Evolutionary conservation across 2,113 vertebrate genomes (phyloP).

Genomic region (Cynopterus brachyotis): DNA sequence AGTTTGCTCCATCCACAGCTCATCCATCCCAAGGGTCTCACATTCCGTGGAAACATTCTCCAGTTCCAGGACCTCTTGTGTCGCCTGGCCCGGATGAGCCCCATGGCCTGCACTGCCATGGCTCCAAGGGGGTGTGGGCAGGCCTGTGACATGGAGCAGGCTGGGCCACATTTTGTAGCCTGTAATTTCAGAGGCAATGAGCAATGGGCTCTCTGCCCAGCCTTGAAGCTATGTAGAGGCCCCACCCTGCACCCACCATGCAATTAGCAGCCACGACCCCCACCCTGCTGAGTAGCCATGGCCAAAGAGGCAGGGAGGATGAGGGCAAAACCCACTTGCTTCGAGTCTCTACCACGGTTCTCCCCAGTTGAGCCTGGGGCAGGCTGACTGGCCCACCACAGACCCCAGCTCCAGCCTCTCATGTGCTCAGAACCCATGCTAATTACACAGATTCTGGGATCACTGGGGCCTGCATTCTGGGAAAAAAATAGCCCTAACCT

Average conservation of each 20-base stretch:
- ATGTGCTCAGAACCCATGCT: background rate
- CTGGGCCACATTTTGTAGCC: background rate
- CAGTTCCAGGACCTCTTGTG: background rate
- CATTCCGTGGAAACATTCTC: background rate
- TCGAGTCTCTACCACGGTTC: background rate
- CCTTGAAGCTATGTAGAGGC: background rate
- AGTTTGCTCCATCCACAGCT: background rate
- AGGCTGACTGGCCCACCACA: background rate
- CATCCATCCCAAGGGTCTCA: accelerated
- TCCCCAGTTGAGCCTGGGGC: background rate
- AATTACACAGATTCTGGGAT: slow-evolving; percentile 40
- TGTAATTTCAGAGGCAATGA: slow-evolving; percentile 47
- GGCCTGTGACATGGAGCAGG: background rate
- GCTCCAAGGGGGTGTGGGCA: background rate
- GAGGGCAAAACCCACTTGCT: background rate
- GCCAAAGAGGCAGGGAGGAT: background rate
- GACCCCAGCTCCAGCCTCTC: background rate
- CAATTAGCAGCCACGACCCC: background rate
- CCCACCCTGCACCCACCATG: background rate
- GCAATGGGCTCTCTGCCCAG: background rate
- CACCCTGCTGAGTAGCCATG: background rate
- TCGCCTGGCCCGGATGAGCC: background rate
- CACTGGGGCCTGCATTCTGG: background rate
- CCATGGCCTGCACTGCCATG: accelerated
- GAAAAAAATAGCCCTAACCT: slow-evolving; percentile 59